Conservation (phyloP, 2,888 invertebrate genomes). For the Lithophane leautieri region DNA sequence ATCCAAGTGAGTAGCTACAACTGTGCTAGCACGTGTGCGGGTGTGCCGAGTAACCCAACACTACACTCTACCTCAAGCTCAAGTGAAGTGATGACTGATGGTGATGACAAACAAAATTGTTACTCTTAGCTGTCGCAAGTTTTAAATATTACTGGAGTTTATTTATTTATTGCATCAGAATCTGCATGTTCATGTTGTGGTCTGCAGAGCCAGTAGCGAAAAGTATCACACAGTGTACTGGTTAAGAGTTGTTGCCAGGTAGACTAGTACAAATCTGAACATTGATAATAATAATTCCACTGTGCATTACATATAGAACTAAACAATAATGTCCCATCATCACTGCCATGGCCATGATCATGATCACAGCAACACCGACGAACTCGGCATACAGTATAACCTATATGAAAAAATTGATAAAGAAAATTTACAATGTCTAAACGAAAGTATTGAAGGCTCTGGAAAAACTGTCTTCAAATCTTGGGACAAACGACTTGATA, state of each 20-base stretch:
- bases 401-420: slow-evolving; percentile 97
- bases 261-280: background rate
- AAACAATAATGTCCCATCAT: slow-evolving; percentile 87
- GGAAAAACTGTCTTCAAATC: slow-evolving; percentile 97
- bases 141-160: background rate
- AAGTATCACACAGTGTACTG: background rate
- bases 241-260: background rate
- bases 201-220: background rate
- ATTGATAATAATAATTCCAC: background rate
- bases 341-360: slow-evolving; percentile 92
- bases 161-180: background rate
- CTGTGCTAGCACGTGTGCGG: no score
- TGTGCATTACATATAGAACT: background rate
- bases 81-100: no score
- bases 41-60: no score
- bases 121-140: background rate
- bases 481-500: slow-evolving; percentile 96
- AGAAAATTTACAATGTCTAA: slow-evolving; percentile 96
- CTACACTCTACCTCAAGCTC: background rate
- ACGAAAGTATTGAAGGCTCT: slow-evolving; percentile 96
- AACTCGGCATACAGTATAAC: slow-evolving; percentile 95
- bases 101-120: slow-evolving; percentile 18
- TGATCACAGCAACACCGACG: slow-evolving; percentile 92
- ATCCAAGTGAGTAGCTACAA: no score
- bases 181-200: background rate